A percentile compares a stretch with the other conserved stretches of the same genome.
phyloP scores from a whole-genome alignment of 2,113 vertebrate genomes.

The Nothocercus nigrocapillus region DNA sequence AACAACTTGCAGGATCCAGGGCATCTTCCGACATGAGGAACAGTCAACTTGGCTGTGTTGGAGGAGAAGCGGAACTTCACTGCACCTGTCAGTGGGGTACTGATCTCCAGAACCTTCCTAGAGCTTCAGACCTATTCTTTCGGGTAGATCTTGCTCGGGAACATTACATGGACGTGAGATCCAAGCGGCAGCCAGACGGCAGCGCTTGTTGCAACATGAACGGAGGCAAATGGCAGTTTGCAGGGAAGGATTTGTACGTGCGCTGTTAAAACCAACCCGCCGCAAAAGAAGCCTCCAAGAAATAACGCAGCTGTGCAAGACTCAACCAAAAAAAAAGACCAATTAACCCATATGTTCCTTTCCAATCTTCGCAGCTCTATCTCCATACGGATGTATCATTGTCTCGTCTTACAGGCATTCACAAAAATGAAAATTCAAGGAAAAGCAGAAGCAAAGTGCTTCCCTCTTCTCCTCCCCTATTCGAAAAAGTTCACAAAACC shows the following conservation, averaged over 20 bases:
- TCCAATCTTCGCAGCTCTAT: not conserved
- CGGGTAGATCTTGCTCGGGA: not conserved
- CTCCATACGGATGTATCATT: not conserved
- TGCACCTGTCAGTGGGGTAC: not conserved
- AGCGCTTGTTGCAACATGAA: not conserved
- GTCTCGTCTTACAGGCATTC: not conserved
- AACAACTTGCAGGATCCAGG: accelerated
- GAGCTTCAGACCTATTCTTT: not conserved
- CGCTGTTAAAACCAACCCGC: not conserved
- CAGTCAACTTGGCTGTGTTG: not conserved
- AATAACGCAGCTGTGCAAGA: not conserved
- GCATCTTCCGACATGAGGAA: not conserved
- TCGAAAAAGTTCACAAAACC: not conserved
- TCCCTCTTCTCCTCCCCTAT: not conserved
- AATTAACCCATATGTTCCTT: not conserved
- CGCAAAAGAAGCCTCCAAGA: not conserved
- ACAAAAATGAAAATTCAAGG: not conserved
- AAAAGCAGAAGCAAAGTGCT: not conserved
- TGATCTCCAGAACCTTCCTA: not conserved
- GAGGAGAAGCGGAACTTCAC: not conserved
- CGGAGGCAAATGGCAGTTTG: not conserved
- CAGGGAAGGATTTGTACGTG: not conserved
- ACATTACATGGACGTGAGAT: not conserved
- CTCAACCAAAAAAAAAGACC: not conserved
- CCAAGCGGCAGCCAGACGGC: not conserved